Base-by-base conservation (phyloP, 2,888 invertebrate genomes). In the Lithodes maja region DNA sequence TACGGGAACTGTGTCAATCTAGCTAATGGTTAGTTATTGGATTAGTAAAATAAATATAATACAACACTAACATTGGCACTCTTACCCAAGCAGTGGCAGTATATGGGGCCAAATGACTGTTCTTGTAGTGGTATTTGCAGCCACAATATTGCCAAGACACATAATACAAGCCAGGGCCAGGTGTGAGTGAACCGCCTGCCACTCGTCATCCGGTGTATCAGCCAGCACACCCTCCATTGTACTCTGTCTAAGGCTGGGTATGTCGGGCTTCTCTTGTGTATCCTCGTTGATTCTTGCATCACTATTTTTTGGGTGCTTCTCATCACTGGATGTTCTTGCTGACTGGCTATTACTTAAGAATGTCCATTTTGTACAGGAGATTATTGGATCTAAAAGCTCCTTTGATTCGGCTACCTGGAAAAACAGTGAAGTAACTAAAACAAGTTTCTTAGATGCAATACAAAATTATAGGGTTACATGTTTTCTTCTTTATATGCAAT, bases 81-180 rank as follows among this genome's bases (percentile, higher is more conserved):
- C 85, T 52, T 61, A 89, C 89, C 78, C 17, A 33, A 85, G 53
- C 9, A 83, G 1, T 69, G 82, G 85, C 12, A 52, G 54, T 7
- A 89, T 3, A 71, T 61, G 54, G n/a, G 85, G 85, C 89, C 89
- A 89, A 15, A 89, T 49, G 9, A 89, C 54, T 68, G n/a, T 82
- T 9, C 89, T 81, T 12, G 85, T 79, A 2, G 68, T 78, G 17
- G 89, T 33, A 52, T 89, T 89, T 1, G 89, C 89, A n/a, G 89
- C 89, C 0, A 89, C 89, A 54, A 89, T 49, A 17, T 89, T 89
- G 0, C 89, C 89, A 5, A 89, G 49, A 78, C 89, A 89, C 12
- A 81, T 85, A 5, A 89, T 71, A 50, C 85, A 89, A 2, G 85
- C 77, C 1, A 55, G n/a, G 7, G 89, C 89, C 5, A 89, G 83